Conservation (phyloP, 2,797 vertebrate genomes). For the Sebastes ruberrimus region DNA sequence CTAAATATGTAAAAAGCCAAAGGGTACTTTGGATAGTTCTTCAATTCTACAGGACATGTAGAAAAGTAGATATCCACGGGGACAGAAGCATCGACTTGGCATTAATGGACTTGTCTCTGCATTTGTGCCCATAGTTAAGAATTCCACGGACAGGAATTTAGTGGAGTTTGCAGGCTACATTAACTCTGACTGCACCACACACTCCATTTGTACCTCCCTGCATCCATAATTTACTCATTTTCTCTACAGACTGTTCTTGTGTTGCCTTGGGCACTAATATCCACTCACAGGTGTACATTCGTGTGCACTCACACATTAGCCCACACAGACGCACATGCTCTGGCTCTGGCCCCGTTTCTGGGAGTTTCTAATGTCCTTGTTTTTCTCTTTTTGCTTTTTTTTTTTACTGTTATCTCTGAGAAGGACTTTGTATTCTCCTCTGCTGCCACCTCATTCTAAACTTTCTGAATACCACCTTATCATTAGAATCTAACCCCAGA, state of each 20-base stretch:
- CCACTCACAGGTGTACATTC: slow-evolving; percentile 52
- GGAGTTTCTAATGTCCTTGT: slow-evolving; percentile 1
- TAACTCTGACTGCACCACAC: slow-evolving; percentile 49
- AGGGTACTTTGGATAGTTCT: background rate
- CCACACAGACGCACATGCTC: slow-evolving; percentile 25
- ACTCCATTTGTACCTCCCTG: slow-evolving; percentile 58
- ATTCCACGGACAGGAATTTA: slow-evolving; percentile 53
- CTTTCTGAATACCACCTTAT: background rate
- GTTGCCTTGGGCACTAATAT: slow-evolving; percentile 48
- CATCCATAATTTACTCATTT: slow-evolving; percentile 69
- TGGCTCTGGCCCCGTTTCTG: background rate
- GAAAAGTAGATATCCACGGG: background rate
- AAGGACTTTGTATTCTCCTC: background rate
- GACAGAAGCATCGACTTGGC: slow-evolving; percentile 22
- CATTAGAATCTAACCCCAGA: background rate
- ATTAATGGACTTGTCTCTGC: slow-evolving; percentile 52
- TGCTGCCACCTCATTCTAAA: background rate
- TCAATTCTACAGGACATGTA: background rate
- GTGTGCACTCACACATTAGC: slow-evolving; percentile 27
- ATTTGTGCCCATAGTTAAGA: slow-evolving; percentile 61
- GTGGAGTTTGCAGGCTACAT: slow-evolving; percentile 61
- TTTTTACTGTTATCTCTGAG: background rate
- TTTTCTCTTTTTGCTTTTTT: background rate
- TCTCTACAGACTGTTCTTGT: slow-evolving; percentile 31
- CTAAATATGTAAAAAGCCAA: background rate